A percentile compares a stretch with the other conserved stretches of the same genome.
These are phyloP conservation scores for Thaleichthys pacificus DNA, from an alignment of 2,797 vertebrate genomes.

Conservation along the genomic window DNA sequence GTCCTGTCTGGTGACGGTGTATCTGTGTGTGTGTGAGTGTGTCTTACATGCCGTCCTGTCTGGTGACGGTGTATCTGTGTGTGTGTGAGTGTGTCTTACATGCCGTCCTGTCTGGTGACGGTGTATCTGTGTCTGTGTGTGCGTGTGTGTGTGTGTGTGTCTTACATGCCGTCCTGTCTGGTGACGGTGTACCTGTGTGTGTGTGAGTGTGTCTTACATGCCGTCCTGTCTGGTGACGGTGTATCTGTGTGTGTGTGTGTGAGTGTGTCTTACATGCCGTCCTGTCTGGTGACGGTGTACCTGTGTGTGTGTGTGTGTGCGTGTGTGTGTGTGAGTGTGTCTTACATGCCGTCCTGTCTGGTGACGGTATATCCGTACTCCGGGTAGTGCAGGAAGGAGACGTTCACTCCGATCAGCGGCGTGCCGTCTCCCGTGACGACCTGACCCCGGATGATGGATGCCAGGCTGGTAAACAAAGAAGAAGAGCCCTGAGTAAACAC, in stretches of 20 bases:
- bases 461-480: conserved; percentile 81
- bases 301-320: neutral
- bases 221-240: no score
- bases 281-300: conserved; percentile 1
- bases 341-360: conserved; percentile 97
- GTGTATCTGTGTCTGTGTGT: conserved; percentile 41
- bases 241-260: neutral
- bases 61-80: neutral
- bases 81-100: conserved; percentile 80
- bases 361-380: conserved; percentile 93
- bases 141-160: conserved; percentile 21
- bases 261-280: neutral
- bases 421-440: conserved; percentile 96
- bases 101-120: conserved; percentile 94
- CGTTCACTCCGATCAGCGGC: conserved; percentile 96
- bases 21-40: conserved; percentile 59
- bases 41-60: neutral
- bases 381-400: conserved; percentile 91
- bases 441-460: conserved; percentile 94
- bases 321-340: conserved; percentile 26
- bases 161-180: conserved; percentile 75
- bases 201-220: conserved; percentile 76
- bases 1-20: conserved; percentile 93
- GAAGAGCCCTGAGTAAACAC: conserved; percentile 53
- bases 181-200: conserved; percentile 41